Base-by-base conservation (phyloP, 2,888 invertebrate genomes). In the Endotricha flammealis region DNA sequence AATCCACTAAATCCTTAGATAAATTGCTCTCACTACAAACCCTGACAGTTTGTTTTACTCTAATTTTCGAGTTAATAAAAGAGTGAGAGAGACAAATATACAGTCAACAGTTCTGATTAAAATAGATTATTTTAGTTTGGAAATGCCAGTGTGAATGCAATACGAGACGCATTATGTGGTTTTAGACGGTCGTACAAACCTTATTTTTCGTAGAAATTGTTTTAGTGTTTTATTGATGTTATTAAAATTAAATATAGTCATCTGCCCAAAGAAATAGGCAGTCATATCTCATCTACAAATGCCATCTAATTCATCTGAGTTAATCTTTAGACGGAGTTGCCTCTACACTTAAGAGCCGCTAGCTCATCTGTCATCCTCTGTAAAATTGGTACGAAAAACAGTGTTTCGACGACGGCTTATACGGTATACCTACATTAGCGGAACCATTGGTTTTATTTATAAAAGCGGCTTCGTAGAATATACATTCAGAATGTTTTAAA, bases 401-500 rank as follows among this genome's bases (percentile, higher is more conserved):
- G n/a, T n/a, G n/a, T n/a, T n/a, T n/a, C n/a, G n/a, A n/a, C n/a
- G n/a, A n/a, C n/a, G n/a, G n/a, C n/a, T n/a, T 23, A 25, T 25
- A 25, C 20, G n/a, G 4, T 20, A 20, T 2, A 6, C n/a, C 2
- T 20, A 20, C 20, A 20, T 20, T 12, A 14, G 12, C 27, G 12
- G 8, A 12, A 7, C 12, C 13, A 7, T 6, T 8, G 8, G 20
- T 20, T 17, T 20, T 29, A 29, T 13, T 10, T 9, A 17, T 29
- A 29, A 29, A 29, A 13, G n/a, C 12, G 13, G n/a, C n/a, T 13
- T 13, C 28, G 3, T n/a, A 6, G 28, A 28, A 28, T 28, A n/a
- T 12, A 27, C 12, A 27, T 27, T 16, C 27, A 29, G 9, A 29
- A 29, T n/a, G 29, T 29, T 29, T 29, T 29, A 29, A 29, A 29